Percentiles rank a stretch among this genome's conserved stretches.
Evolutionary conservation across 2,113 vertebrate species (phyloP).

Genomic region (Felis catus): F.catus_Fca126_mat1.0 CM031427.1:22359501-22360000

Average conservation of each 20-base stretch:
- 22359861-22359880: no score
- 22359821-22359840: not conserved
- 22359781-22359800: no score
- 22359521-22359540: constrained; percentile 23
- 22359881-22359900: not conserved
- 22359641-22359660: not conserved
- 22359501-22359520: not conserved
- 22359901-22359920: not conserved
- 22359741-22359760: not conserved
- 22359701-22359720: not conserved
- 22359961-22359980: no score
- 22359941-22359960: not conserved
- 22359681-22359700: not conserved
- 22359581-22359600: not conserved
- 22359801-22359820: not conserved
- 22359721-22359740: not conserved
- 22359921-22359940: not conserved
- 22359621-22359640: not conserved
- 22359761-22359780: not conserved
- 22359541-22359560: constrained; percentile 14
- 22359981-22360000: not conserved
- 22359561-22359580: not conserved
- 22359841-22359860: not conserved
- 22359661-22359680: not conserved
- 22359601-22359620: not conserved